Base-by-base conservation (phyloP, 92 coral and sea anemone genomes). In the Porites lobata region DNA sequence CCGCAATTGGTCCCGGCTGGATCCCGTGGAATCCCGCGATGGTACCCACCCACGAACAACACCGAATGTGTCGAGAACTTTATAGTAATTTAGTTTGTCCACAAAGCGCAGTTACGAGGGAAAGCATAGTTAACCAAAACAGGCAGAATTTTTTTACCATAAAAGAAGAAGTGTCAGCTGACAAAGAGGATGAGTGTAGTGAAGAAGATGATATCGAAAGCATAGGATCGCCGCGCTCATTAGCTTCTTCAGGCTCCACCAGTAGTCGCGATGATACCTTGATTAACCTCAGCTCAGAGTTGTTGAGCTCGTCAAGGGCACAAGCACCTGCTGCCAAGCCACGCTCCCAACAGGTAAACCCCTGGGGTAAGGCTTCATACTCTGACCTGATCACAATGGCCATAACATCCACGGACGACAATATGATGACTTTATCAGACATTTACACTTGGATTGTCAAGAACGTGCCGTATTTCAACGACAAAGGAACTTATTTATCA, bases 341-440 rank as follows among this genome's bases (percentile, higher is more conserved):
- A 15, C 73, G 87, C 38, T 61, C 79, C 62, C 87, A 84, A 26
- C 79, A 73, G 65, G 47, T 26, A 18, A 94, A 94, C 76, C 94
- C 98, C 20, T 95, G 98, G 98, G 94, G 94, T 2, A 88, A 89
- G 4, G 91, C 93, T 56, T 95, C 98, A 0, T 95, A 95, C 80
- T 88, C 96, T 8, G 98, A 95, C 12, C 76, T 95, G 19, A 95
- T 95, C 53, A 88, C 98, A 14, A 87, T 83, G 51, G 98, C 98
- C 6, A 93, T 95, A 11, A 79, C 87, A 57, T 88, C 98, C 24
- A 85, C 86, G 1, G 82, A 77, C 6, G 75, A 76, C 9, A 85
- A 88, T 22, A 83, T 87, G 84, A 94, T 92, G 87, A 93, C 93
- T 1, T 76, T 95, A 29, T 90, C 96, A 20, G 92, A 93, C 74